Evolutionary conservation across 2,113 vertebrate genomes (phyloP).

Genomic region (Rhinoderma darwinii): DNA sequence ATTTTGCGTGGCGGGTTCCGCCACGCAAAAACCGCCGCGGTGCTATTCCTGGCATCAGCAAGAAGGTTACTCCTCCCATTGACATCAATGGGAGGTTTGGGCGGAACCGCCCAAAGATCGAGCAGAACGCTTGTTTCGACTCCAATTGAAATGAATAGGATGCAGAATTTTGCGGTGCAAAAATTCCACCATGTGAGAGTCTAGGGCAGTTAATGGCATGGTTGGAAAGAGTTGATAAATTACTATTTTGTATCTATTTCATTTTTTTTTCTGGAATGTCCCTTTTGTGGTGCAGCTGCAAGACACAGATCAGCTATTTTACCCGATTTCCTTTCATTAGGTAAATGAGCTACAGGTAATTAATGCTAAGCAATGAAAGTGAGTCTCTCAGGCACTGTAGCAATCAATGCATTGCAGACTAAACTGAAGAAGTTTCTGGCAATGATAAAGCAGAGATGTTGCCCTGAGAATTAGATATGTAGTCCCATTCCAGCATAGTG

Average conservation of each 20-base stretch:
- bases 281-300: background rate
- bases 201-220: background rate
- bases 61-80: no score
- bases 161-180: no score
- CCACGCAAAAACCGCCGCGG: no score
- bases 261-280: background rate
- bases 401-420: constrained; percentile 44
- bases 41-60: no score
- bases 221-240: background rate
- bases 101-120: no score
- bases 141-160: no score
- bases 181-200: no score
- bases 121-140: no score
- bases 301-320: background rate
- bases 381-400: constrained; percentile 11
- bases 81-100: no score
- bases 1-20: no score
- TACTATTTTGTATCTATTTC: background rate
- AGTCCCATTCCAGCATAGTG: constrained; percentile 14
- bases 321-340: constrained; percentile 3
- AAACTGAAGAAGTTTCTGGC: constrained; percentile 28
- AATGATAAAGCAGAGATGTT: constrained; percentile 50
- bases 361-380: constrained; percentile 9
- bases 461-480: constrained; percentile 40
- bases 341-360: constrained; percentile 34